Base-by-base conservation (phyloP, 2,888 invertebrate species). In the Agrotis segetum region DNA sequence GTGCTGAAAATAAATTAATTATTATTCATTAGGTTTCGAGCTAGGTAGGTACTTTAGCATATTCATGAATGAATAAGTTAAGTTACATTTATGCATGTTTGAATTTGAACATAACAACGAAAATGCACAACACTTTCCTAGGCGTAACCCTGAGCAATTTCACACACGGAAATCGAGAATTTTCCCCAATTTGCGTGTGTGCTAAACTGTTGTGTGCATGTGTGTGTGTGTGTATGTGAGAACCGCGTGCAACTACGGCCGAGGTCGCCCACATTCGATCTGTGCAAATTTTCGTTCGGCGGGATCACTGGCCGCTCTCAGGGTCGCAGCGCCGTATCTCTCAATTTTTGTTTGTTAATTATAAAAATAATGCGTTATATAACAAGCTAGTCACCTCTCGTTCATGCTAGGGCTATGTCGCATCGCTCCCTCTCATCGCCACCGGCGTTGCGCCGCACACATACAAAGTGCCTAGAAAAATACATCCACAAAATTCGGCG, bases 301-400 rank as follows among this genome's bases (percentile, higher is more conserved):
- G 92, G 93, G 96, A 94, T 95, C 96, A 93, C 89, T 94, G 95
- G 77, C 96, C 96, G 92, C 88, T 83, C 88, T 94, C 96, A 96
- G 92, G 96, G 96, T 88, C 96, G 92, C 92, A 88, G 90, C 88
- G 93, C 88, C 92, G 95, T 96, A 95, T 96, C 95, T 94, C 94
- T 95, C 93, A 94, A 96, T 93, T 96, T 96, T 95, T 95, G 96
- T 93, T 93, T 95, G 96, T 96, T 96, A 96, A 96, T 96, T 96
- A 96, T 96, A 96, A 96, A 96, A 96, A 96, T 96, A 96, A 96
- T 96, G 95, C 94, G 95, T 96, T 96, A 96, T 96, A 95, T 96
- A 96, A 96, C 92, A 83, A 87, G 90, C 80, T 90, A 82, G 81
- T 52, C 56, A 13, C 68, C 21, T 94, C 95, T 84, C 90, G 74